A percentile compares a stretch with the other conserved stretches of the same genome.
phyloP scores from a whole-genome alignment of 2,797 vertebrate genomes.

The Malacoctenus gilli region DNA sequence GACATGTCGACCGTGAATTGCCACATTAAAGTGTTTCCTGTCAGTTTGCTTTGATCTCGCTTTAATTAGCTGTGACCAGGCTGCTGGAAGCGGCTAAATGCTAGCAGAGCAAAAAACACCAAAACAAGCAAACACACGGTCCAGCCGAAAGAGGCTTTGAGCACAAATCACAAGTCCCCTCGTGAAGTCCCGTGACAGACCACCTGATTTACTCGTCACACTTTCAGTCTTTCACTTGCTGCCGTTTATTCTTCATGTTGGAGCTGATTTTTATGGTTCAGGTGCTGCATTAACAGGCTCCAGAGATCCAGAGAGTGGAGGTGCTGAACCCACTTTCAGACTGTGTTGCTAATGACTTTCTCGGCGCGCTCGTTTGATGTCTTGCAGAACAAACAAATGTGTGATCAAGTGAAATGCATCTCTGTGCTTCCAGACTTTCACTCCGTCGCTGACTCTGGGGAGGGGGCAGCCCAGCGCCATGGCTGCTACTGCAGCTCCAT shows the following conservation, averaged over 20 bases:
- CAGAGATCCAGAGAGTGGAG: too few relatives aligned
- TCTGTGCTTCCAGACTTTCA: constrained; percentile 10
- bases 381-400: too few relatives aligned
- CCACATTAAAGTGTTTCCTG: rapidly evolving
- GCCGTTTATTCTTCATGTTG: too few relatives aligned
- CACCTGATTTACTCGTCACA: constrained; percentile 1
- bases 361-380: too few relatives aligned
- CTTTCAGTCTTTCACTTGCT: too few relatives aligned
- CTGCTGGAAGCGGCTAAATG: constrained; percentile 12
- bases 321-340: too few relatives aligned
- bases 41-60: neutral
- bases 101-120: constrained; percentile 11
- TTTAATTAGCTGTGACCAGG: neutral
- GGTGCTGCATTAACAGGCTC: too few relatives aligned
- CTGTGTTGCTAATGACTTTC: too few relatives aligned
- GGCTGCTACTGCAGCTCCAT: constrained; percentile 40
- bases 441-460: constrained; percentile 33
- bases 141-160: constrained; percentile 7
- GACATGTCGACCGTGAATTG: neutral
- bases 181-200: constrained; percentile 25
- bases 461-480: constrained; percentile 23
- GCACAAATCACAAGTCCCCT: constrained; percentile 9
- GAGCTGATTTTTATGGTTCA: too few relatives aligned
- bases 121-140: constrained; percentile 21
- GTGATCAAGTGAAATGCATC: too few relatives aligned